A percentile compares a stretch with the other conserved stretches of the same genome.
These are phyloP conservation scores for Alectura lathami DNA, from an alignment of 2,113 vertebrate species.

Conservation along the genomic window DNA sequence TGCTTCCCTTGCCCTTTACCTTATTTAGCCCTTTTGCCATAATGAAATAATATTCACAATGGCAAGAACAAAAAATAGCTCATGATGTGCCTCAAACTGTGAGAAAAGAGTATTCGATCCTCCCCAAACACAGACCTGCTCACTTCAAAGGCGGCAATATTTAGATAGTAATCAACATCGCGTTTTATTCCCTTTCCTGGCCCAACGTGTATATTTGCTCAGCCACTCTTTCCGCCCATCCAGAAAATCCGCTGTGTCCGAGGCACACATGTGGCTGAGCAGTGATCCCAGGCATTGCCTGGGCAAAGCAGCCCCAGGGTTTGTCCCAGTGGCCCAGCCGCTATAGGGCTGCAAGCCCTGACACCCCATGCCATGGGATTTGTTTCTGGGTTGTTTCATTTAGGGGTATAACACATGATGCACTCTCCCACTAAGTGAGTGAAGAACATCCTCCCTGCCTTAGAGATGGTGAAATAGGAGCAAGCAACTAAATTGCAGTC, in stretches of 20 bases:
- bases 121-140: constrained; percentile 42
- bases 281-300: not conserved
- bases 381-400: not conserved
- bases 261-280: accelerated
- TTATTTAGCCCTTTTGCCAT: constrained; percentile 23
- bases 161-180: constrained; percentile 4
- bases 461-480: not conserved
- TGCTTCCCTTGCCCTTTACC: constrained; percentile 34
- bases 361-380: not conserved
- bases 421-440: not conserved
- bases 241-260: accelerated
- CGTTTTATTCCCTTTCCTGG: not conserved
- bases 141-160: constrained; percentile 16
- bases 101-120: not conserved
- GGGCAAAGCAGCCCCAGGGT: not conserved
- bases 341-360: not conserved
- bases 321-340: accelerated
- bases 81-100: constrained; percentile 49
- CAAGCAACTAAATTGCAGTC: not conserved
- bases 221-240: not conserved
- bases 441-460: not conserved
- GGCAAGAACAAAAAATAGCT: constrained; percentile 56
- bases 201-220: not conserved
- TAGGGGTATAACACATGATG: not conserved
- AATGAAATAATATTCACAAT: not conserved